Evolutionary conservation across 2,888 invertebrate genomes (phyloP).

Genomic region (Alsophila aescularia): DNA sequence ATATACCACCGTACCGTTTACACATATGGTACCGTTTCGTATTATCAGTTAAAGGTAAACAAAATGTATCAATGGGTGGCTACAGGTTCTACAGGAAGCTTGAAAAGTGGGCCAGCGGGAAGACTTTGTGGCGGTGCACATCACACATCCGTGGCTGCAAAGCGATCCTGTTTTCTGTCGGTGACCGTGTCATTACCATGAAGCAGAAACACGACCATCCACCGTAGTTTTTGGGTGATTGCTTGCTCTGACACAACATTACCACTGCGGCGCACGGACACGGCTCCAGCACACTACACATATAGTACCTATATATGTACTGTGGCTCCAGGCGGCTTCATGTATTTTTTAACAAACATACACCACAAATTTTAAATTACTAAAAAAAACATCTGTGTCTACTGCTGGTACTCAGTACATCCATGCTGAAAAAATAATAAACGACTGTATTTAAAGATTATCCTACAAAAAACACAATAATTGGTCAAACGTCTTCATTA

Average conservation of each 20-base stretch:
- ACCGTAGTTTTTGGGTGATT: not conserved
- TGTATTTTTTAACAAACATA: too few species aligned
- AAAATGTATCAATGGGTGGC: constrained; percentile 2
- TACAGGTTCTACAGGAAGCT: constrained; percentile 1
- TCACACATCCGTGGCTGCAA: constrained; percentile 16
- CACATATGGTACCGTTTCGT: constrained; percentile 3
- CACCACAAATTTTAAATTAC: too few species aligned
- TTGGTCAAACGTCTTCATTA: too few species aligned
- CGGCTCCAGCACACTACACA: too few species aligned
- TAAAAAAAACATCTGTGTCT: too few species aligned
- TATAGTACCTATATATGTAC: too few species aligned
- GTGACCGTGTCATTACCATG: not conserved
- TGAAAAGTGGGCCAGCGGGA: not conserved
- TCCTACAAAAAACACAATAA: too few species aligned
- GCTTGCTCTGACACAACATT: not conserved
- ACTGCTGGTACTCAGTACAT: too few species aligned
- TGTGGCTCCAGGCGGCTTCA: too few species aligned
- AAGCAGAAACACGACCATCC: not conserved
- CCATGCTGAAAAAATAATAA: too few species aligned
- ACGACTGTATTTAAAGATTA: too few species aligned
- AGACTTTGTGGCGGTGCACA: constrained; percentile 22
- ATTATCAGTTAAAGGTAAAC: not conserved
- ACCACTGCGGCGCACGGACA: too few species aligned
- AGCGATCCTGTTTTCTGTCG: constrained; percentile 5
- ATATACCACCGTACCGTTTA: constrained; percentile 6